A percentile compares a stretch with the other conserved stretches of the same genome.
These are phyloP conservation scores for Microcebus griseorufus DNA, from an alignment of 2,113 vertebrate genomes.

Conservation along the genomic window DNA sequence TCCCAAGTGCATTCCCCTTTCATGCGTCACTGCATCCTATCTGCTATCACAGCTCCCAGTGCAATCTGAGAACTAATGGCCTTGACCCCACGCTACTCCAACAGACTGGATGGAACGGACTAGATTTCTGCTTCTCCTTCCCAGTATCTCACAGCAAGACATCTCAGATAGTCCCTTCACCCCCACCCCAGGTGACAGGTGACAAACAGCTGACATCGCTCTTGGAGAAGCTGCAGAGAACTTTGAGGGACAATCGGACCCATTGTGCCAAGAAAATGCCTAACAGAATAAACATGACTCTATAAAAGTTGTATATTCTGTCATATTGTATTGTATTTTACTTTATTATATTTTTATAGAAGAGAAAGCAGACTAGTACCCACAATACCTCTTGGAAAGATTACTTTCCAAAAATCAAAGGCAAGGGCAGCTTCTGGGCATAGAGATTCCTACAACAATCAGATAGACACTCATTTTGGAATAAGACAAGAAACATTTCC, in stretches of 20 bases:
- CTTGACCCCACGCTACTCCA: background rate
- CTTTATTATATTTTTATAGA: background rate
- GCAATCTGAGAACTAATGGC: background rate
- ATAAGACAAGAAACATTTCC: background rate
- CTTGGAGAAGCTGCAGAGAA: background rate
- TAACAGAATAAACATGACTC: background rate
- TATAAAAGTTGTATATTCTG: background rate
- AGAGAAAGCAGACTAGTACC: background rate
- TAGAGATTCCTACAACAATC: background rate
- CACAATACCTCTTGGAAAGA: background rate
- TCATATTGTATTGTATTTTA: background rate
- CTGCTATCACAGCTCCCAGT: background rate
- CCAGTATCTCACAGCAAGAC: background rate
- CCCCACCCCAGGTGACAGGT: background rate
- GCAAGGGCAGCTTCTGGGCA: background rate
- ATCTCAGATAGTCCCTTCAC: background rate
- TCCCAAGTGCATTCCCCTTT: background rate
- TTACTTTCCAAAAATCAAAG: background rate
- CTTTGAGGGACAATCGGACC: background rate
- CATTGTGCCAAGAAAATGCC: background rate
- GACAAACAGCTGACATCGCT: background rate
- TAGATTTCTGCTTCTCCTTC: background rate
- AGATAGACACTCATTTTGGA: background rate
- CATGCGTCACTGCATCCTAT: background rate
- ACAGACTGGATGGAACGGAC: too few species aligned